Percentiles rank a stretch among this genome's conserved stretches.
Conservation (phyloP, 2,113 vertebrate species). For the Amazona guildingii region DNA sequence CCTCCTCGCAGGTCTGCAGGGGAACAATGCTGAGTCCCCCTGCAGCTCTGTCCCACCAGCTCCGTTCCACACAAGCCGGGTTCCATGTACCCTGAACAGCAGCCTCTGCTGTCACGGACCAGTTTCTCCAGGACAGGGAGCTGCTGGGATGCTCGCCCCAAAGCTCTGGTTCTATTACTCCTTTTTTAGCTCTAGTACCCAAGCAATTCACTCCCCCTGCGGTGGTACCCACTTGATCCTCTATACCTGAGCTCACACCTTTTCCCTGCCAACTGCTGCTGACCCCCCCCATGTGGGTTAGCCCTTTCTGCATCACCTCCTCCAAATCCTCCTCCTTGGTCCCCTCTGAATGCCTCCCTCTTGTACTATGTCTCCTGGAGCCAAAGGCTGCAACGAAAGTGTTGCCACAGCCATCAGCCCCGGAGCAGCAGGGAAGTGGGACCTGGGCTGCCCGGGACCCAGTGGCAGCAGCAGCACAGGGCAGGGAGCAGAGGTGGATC, state of each 20-base stretch:
- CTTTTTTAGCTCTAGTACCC: not conserved
- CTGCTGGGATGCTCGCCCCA: not conserved
- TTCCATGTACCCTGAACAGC: not conserved
- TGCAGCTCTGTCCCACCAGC: not conserved
- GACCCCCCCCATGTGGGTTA: not conserved
- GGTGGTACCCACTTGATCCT: not conserved
- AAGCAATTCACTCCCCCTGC: not conserved
- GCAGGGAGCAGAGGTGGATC: not conserved
- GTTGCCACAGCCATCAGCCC: not conserved
- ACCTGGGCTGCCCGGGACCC: not conserved
- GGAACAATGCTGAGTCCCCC: not conserved
- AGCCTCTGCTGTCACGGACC: not conserved
- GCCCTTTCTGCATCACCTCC: not conserved
- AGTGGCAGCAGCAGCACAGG: rapidly evolving
- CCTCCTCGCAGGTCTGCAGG: not conserved
- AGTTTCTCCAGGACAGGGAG: not conserved
- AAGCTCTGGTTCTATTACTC: not conserved
- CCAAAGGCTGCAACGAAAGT: not conserved
- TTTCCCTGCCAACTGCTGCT: not conserved
- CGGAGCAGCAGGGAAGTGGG: not conserved
- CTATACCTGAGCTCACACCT: not conserved
- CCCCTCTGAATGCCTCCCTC: not conserved
- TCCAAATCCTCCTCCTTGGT: not conserved
- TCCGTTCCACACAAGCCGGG: not conserved
- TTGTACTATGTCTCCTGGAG: not conserved